phyloP scores from a whole-genome alignment of 2,113 vertebrate genomes.

The Agapornis roseicollis region DNA sequence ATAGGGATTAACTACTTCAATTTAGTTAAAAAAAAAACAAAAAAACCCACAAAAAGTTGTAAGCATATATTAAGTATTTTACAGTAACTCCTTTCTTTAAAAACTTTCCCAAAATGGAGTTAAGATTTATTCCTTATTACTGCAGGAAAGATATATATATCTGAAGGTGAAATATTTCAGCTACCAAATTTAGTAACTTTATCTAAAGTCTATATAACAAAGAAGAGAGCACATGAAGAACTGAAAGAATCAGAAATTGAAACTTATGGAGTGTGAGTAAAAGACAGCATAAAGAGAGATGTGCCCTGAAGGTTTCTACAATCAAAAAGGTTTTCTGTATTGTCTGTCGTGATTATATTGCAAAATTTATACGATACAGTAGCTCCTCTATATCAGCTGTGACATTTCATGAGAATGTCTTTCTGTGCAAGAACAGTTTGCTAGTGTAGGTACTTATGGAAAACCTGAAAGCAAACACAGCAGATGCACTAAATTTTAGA shows the following conservation, averaged over 20 bases:
- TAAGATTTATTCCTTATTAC: neutral
- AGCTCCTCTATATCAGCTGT: neutral
- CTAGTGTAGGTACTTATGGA: neutral
- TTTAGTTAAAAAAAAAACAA: neutral
- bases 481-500: neutral
- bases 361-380: neutral
- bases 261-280: conserved; percentile 23
- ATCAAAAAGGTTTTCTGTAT: neutral
- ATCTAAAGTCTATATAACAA: neutral
- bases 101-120: neutral
- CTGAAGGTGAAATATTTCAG: neutral
- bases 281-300: neutral
- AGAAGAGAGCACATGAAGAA: neutral
- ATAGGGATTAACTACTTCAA: neutral
- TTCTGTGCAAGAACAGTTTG: neutral
- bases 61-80: neutral
- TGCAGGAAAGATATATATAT: neutral
- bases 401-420: neutral
- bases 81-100: neutral
- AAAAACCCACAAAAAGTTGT: neutral
- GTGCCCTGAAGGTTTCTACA: neutral
- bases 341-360: neutral
- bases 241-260: conserved; percentile 19
- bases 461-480: neutral
- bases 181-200: neutral